These are phyloP conservation scores for Gobiocypris rarus DNA, from an alignment of 2,113 vertebrate genomes.

Conservation along the genomic window DNA sequence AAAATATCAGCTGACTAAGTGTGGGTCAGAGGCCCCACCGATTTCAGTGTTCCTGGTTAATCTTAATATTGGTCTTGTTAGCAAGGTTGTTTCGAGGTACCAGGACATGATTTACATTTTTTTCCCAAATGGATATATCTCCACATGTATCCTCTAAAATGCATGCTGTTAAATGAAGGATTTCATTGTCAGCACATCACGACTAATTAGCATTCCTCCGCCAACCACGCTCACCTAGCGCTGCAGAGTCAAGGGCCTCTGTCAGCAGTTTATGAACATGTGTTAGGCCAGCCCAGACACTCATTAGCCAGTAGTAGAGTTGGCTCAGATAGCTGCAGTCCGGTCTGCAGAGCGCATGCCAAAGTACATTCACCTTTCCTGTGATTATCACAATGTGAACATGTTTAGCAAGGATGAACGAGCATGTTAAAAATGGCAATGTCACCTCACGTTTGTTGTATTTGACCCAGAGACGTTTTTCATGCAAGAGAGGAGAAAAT, in stretches of 20 bases:
- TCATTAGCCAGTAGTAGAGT: slow-evolving; percentile 19
- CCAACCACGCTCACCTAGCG: background rate
- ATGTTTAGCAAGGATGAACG: slow-evolving; percentile 24
- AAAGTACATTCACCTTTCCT: slow-evolving; percentile 23
- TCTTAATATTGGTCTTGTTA: background rate
- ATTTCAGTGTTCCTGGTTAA: background rate
- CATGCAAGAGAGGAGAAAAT: slow-evolving; percentile 31
- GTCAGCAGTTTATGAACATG: slow-evolving; percentile 38
- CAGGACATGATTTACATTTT: background rate
- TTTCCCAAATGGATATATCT: background rate
- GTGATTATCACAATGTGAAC: slow-evolving; percentile 27
- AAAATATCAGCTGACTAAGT: slow-evolving; percentile 2
- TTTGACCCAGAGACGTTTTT: slow-evolving; percentile 3
- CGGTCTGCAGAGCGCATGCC: background rate
- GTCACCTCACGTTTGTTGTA: slow-evolving; percentile 7
- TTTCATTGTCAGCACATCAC: slow-evolving; percentile 26
- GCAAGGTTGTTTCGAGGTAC: background rate
- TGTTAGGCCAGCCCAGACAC: background rate
- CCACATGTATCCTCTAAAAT: background rate
- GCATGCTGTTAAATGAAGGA: slow-evolving; percentile 22
- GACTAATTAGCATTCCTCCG: slow-evolving; percentile 1
- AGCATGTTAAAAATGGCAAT: background rate
- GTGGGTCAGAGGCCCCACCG: background rate
- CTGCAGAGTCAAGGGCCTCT: slow-evolving; percentile 22
- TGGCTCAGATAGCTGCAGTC: slow-evolving; percentile 10